A percentile compares a stretch with the other conserved stretches of the same genome.
These are phyloP conservation scores for Aromia moschata DNA, from an alignment of 2,888 invertebrate genomes.

Conservation along the genomic window DNA sequence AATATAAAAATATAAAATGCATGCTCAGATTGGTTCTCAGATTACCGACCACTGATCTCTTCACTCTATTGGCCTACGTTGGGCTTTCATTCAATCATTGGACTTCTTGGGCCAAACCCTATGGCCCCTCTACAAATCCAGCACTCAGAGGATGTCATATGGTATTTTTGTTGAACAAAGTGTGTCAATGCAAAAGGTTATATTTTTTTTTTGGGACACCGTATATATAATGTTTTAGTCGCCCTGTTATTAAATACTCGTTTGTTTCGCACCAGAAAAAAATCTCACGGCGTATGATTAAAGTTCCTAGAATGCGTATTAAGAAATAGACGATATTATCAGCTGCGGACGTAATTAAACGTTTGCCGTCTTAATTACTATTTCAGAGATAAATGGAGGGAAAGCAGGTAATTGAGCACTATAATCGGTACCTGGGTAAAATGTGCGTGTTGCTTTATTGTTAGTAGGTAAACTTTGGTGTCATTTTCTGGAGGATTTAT, in stretches of 20 bases:
- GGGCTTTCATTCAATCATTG: no score
- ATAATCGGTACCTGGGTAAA: no score
- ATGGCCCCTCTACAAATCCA: no score
- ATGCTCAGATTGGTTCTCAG: no score
- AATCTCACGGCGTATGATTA: neutral
- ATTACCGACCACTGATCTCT: no score
- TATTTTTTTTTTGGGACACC: neutral
- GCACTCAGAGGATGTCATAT: no score
- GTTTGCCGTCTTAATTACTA: constrained; percentile 5
- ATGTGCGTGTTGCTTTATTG: no score
- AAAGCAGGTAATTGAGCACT: constrained; percentile 6
- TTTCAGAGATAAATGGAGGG: neutral
- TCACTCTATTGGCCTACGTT: no score
- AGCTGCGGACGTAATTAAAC: constrained; percentile 8
- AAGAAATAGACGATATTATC: constrained; percentile 12
- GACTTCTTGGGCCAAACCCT: no score
- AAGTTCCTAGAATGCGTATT: neutral
- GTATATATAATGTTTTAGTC: neutral
- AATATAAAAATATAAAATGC: no score
- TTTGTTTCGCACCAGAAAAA: neutral
- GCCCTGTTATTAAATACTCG: neutral
- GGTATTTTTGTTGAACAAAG: neutral
- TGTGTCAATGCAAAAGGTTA: neutral
- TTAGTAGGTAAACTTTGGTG: no score
- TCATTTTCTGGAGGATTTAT: no score